phyloP scores from a whole-genome alignment of 2,888 invertebrate genomes.

The Leucophora obtusa region DNA sequence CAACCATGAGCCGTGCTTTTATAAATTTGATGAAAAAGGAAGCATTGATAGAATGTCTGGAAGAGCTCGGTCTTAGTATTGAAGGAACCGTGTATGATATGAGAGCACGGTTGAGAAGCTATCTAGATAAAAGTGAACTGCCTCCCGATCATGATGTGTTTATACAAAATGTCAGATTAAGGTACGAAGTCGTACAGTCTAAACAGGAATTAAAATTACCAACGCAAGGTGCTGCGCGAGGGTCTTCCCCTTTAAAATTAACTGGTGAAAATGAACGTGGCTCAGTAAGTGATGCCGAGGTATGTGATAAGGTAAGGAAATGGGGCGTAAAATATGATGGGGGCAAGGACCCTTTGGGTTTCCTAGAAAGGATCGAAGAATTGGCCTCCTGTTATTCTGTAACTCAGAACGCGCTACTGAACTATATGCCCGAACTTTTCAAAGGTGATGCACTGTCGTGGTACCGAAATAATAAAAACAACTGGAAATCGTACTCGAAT shows the following conservation, averaged over 20 bases:
- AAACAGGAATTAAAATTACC: background rate
- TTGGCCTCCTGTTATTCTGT: conserved; percentile 2
- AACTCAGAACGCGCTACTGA: background rate
- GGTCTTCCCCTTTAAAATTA: background rate
- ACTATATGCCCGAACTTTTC: conserved; percentile 25
- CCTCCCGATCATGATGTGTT: background rate
- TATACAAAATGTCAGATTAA: background rate
- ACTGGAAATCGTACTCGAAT: too few relatives aligned
- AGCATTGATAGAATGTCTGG: background rate
- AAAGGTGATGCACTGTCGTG: conserved; percentile 22
- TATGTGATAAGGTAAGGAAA: conserved; percentile 26
- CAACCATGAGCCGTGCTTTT: conserved; percentile 7
- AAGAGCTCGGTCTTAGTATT: background rate
- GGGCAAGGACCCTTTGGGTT: too few relatives aligned
- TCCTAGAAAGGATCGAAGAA: conserved; percentile 22
- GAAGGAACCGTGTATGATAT: conserved; percentile 8
- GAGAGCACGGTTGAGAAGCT: background rate
- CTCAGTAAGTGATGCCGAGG: background rate
- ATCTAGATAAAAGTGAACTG: background rate
- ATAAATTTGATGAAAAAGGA: conserved; percentile 20
- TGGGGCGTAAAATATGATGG: conserved; percentile 39
- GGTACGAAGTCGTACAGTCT: background rate
- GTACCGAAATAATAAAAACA: conserved; percentile 24
- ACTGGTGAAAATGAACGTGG: background rate
- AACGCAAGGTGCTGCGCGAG: background rate